Percentiles rank a stretch among this genome's conserved stretches.
Conservation (phyloP, 2,888 invertebrate species). For the Calameuta pallipes region DNA sequence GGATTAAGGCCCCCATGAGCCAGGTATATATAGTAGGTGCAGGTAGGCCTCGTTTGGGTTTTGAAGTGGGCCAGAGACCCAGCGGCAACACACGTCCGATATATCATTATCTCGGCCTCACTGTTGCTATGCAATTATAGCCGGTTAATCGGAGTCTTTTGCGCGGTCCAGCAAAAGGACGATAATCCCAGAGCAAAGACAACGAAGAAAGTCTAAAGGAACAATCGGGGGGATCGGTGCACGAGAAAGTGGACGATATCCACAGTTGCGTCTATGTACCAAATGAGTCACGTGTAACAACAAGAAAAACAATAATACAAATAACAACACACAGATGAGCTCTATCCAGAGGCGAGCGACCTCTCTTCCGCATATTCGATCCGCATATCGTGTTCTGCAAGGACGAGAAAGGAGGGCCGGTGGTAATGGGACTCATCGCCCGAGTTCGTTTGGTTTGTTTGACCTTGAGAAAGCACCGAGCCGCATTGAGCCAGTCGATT, state of each 20-base stretch:
- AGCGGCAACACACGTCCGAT: slow-evolving; percentile 55
- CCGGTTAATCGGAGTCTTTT: slow-evolving; percentile 54
- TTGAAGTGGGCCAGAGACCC: slow-evolving; percentile 55
- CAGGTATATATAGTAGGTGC: background rate
- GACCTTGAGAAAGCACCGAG: slow-evolving; percentile 26
- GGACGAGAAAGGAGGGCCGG: slow-evolving; percentile 22
- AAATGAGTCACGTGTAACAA: slow-evolving; percentile 41
- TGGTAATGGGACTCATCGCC: slow-evolving; percentile 27
- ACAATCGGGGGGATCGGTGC: background rate
- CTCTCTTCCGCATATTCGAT: too few species aligned
- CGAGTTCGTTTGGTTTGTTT: slow-evolving; percentile 30
- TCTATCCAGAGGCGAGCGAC: too few species aligned
- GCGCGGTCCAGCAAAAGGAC: background rate
- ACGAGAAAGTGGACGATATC: background rate
- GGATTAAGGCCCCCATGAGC: background rate
- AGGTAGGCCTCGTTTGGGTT: slow-evolving; percentile 20
- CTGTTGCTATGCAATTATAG: slow-evolving; percentile 65
- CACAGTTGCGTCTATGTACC: too few species aligned
- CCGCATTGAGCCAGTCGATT: background rate
- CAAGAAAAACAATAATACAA: slow-evolving; percentile 56
- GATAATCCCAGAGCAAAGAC: background rate
- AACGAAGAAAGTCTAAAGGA: background rate
- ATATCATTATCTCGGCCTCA: slow-evolving; percentile 62
- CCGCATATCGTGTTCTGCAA: too few species aligned
- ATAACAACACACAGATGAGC: slow-evolving; percentile 14